Percentiles rank a stretch among this genome's conserved stretches.
Evolutionary conservation across 2,797 vertebrate genomes (phyloP).

Genomic region (Halcyon badia): DNA sequence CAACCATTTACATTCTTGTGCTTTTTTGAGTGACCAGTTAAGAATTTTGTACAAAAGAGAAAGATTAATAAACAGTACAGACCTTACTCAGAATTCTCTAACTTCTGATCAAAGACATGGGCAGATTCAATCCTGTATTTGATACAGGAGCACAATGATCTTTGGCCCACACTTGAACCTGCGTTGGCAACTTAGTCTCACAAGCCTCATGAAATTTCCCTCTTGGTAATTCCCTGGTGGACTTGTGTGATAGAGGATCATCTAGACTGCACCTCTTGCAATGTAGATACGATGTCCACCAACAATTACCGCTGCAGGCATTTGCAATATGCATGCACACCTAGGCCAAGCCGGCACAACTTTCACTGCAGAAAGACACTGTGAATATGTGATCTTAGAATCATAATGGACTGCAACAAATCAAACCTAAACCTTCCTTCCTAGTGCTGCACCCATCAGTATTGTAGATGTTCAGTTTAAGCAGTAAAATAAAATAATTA

Average conservation of each 20-base stretch:
- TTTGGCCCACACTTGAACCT: too few species aligned
- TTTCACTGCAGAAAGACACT: background rate
- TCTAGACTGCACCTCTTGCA: background rate
- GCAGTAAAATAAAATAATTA: background rate
- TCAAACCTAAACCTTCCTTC: background rate
- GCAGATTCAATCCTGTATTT: too few species aligned
- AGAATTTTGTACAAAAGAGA: too few species aligned
- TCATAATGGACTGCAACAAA: background rate
- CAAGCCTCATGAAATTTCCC: too few species aligned
- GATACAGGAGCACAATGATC: too few species aligned
- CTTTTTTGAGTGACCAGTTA: too few species aligned
- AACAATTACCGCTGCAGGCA: background rate
- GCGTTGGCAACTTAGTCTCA: too few species aligned
- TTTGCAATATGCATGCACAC: background rate
- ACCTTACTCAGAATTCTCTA: too few species aligned
- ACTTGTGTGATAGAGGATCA: background rate
- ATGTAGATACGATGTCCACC: background rate
- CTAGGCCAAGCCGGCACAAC: background rate
- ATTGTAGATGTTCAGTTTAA: background rate
- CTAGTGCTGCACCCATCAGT: background rate
- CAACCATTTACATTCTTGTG: too few species aligned
- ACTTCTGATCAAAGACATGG: too few species aligned
- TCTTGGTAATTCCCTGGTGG: background rate
- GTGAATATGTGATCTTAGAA: background rate
- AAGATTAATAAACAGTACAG: too few species aligned